These are phyloP conservation scores for Ceratothoa steindachneri DNA, from an alignment of 2,888 invertebrate genomes.

Conservation along the genomic window DNA sequence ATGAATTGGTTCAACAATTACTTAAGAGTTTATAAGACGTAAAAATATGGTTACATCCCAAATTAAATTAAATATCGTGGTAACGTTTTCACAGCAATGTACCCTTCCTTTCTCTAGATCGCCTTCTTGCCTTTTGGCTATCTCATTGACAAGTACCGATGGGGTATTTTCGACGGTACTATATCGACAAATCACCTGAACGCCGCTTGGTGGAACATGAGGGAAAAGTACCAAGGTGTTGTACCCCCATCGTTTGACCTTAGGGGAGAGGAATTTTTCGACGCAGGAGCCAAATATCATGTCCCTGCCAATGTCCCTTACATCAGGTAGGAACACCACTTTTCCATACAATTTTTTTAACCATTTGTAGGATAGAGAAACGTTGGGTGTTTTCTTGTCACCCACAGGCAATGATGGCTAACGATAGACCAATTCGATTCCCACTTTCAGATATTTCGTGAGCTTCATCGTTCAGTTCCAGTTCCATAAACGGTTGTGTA, in stretches of 20 bases:
- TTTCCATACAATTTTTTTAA: too few relatives aligned
- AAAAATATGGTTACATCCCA: too few relatives aligned
- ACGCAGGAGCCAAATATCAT: slow-evolving; percentile 77
- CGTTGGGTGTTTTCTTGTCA: too few relatives aligned
- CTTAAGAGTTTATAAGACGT: too few relatives aligned
- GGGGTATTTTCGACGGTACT: slow-evolving; percentile 51
- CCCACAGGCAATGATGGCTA: too few relatives aligned
- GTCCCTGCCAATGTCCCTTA: slow-evolving; percentile 66
- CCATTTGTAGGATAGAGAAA: too few relatives aligned
- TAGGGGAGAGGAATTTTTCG: slow-evolving; percentile 67
- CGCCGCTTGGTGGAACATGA: slow-evolving; percentile 51
- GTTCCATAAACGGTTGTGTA: slow-evolving; percentile 76
- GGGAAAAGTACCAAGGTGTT: slow-evolving; percentile 59
- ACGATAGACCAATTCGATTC: too few relatives aligned
- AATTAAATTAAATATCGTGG: too few relatives aligned
- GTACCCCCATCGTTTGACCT: slow-evolving; percentile 64
- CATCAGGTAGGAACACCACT: too few relatives aligned
- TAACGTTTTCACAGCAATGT: too few relatives aligned
- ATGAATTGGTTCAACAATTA: too few relatives aligned
- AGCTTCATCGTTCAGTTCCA: slow-evolving; percentile 92
- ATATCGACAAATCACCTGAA: slow-evolving; percentile 49
- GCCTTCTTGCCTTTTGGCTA: slow-evolving; percentile 78
- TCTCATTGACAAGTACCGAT: slow-evolving; percentile 64
- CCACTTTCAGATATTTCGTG: slow-evolving; percentile 83
- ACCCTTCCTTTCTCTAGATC: slow-evolving; percentile 56